A percentile compares a stretch with the other conserved stretches of the same genome.
Conservation (phyloP, 2,888 invertebrate genomes). For the Tortrix viridana region DNA sequence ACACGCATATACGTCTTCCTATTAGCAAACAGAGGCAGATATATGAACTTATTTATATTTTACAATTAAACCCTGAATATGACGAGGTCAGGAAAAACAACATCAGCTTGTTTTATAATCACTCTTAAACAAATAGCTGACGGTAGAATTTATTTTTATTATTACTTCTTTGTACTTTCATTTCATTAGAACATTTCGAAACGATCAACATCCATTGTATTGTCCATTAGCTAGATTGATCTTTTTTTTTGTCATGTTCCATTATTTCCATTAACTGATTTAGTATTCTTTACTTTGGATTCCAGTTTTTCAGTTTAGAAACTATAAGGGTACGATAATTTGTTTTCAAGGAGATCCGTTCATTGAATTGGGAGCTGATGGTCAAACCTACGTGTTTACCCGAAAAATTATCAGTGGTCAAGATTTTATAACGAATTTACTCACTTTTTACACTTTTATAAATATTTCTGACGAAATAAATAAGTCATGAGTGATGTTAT, state of each 20-base stretch:
- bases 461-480: conserved; percentile 2
- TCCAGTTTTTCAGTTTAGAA: conserved; percentile 80
- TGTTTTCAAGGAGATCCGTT: conserved; percentile 68
- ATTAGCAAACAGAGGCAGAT: too few relatives aligned
- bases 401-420: conserved; percentile 10
- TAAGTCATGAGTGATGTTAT: conserved; percentile 13
- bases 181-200: too few relatives aligned
- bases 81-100: too few relatives aligned
- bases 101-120: too few relatives aligned
- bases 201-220: too few relatives aligned
- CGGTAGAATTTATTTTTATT: too few relatives aligned
- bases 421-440: conserved; percentile 22
- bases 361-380: conserved; percentile 47
- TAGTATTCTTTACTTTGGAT: conserved; percentile 63
- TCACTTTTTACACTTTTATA: conserved; percentile 1
- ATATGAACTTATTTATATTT: too few relatives aligned
- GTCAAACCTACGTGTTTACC: conserved; percentile 38
- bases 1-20: too few relatives aligned
- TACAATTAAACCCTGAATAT: too few relatives aligned
- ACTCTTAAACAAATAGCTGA: too few relatives aligned
- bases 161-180: too few relatives aligned
- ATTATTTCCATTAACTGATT: conserved; percentile 37
- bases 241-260: not conserved
- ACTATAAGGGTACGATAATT: conserved; percentile 77
- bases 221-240: not conserved